Percentiles rank a stretch among this genome's conserved stretches.
Conservation (phyloP, 2,113 vertebrate species). For the Solenodon paradoxus region DNA sequence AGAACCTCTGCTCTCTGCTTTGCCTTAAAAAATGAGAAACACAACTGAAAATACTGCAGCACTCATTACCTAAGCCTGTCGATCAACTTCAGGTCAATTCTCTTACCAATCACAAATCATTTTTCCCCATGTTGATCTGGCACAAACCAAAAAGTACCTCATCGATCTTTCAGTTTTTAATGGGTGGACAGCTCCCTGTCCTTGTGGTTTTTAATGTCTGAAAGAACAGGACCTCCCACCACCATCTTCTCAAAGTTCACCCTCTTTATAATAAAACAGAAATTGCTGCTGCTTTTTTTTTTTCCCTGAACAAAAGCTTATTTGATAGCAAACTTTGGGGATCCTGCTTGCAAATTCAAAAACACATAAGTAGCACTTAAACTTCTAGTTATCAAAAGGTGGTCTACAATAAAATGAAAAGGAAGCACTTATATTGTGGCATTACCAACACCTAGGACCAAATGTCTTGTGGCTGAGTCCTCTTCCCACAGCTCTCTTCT, state of each 20-base stretch:
- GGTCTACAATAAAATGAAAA: slow-evolving; percentile 74
- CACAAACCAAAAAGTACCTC: slow-evolving; percentile 49
- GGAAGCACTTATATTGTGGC: slow-evolving; percentile 76
- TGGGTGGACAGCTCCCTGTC: slow-evolving; percentile 57
- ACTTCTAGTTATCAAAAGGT: slow-evolving; percentile 68
- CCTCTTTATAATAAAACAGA: slow-evolving; percentile 58
- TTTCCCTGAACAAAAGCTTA: slow-evolving; percentile 55
- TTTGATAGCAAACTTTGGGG: slow-evolving; percentile 25
- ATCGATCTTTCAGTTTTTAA: slow-evolving; percentile 54
- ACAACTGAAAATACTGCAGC: slow-evolving; percentile 46
- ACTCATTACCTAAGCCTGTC: slow-evolving; percentile 51
- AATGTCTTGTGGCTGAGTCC: slow-evolving; percentile 78
- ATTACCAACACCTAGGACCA: slow-evolving; percentile 79
- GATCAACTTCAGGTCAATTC: slow-evolving; percentile 38
- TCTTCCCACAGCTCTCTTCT: slow-evolving; percentile 78
- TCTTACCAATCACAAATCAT: slow-evolving; percentile 52
- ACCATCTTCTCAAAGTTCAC: slow-evolving; percentile 55
- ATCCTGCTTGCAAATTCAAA: slow-evolving; percentile 60
- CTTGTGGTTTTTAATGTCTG: not conserved
- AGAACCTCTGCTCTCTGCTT: slow-evolving; percentile 99
- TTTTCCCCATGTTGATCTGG: slow-evolving; percentile 30
- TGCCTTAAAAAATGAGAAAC: slow-evolving; percentile 86
- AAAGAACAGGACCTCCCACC: slow-evolving; percentile 68
- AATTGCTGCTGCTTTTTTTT: slow-evolving; percentile 40
- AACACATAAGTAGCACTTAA: slow-evolving; percentile 65